Conservation (phyloP, 2,797 vertebrate species). For the Molossus molossus region DNA sequence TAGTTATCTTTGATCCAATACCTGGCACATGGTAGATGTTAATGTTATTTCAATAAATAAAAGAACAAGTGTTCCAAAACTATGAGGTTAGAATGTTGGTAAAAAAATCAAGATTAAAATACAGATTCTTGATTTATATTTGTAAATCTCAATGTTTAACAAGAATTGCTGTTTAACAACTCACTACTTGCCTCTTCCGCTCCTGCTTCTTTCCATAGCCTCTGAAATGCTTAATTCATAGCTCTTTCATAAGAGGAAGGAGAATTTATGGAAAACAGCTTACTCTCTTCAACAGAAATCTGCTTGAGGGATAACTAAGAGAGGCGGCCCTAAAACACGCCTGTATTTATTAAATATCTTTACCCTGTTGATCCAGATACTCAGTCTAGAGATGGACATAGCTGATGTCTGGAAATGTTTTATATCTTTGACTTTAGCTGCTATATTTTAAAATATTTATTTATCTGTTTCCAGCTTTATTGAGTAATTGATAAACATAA, state of each 20-base stretch:
- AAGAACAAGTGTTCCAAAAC: not conserved
- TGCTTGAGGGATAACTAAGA: not conserved
- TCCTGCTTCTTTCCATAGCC: not conserved
- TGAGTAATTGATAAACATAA: not conserved
- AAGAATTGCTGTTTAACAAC: not conserved
- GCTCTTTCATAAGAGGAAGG: not conserved
- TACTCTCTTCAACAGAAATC: not conserved
- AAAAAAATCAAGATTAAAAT: conserved; percentile 3
- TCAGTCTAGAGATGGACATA: conserved; percentile 7
- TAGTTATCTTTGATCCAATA: not conserved
- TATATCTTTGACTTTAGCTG: not conserved
- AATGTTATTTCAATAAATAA: not conserved
- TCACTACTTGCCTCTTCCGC: not conserved
- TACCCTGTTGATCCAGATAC: not conserved
- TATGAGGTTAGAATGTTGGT: not conserved
- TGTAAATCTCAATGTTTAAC: conserved; percentile 15
- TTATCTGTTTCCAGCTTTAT: not conserved
- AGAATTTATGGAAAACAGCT: not conserved
- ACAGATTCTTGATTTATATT: conserved; percentile 15
- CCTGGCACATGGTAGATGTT: not conserved
- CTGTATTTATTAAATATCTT: not conserved
- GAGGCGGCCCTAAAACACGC: not conserved
- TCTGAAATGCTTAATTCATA: not conserved
- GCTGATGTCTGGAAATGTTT: not conserved
- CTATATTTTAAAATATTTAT: not conserved